Base-by-base conservation (phyloP, 2,888 invertebrate genomes). In the Lottia gigantea region DNA sequence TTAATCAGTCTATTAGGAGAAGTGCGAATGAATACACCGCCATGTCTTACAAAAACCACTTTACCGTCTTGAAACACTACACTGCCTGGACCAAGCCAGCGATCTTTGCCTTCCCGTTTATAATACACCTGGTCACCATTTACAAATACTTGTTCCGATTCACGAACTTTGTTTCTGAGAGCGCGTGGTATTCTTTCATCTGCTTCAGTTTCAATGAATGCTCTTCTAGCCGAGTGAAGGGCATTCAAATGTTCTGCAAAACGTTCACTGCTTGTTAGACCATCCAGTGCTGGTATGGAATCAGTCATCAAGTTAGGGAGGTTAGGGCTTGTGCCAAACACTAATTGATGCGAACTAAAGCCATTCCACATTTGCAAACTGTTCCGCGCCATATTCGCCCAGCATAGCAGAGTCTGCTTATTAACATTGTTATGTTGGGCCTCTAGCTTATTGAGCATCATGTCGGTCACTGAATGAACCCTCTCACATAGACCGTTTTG, bases 61-160 rank as follows among this genome's bases (percentile, higher is more conserved):
- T 67, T 71, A 15, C 73, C 74, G 65, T 71, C 71, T 55, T 71
- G 77, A 69, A 31, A 78, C 75, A 68, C 72, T 67, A 69, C 79
- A 6, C 31, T 31, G 31, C 31, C 31, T 4, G 31, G 31, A 31
- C 31, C 31, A 31, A 31, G 31, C 31, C 31, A 31, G 6, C 31
- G 31, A 31, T 31, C 31, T 31, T 31, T 31, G 31, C 31, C 31
- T 6, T 31, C 31, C 6, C 31, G 31, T 31, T 31, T 31, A 31
- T 31, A 31, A 31, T 31, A 31, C 6, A 31, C 6, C 6, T 31
- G 3, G 2, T 31, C 31, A 6, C 31, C 31, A 31, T 31, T 31
- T 31, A 31, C 31, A 31, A 31, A 31, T 31, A 31, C 19, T 49
- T 49, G 49, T 49, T 49, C 49, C 1, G 49, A 49, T 49, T 7